phyloP scores from a whole-genome alignment of 2,113 vertebrate genomes.

The Cyrtonyx montezumae region DNA sequence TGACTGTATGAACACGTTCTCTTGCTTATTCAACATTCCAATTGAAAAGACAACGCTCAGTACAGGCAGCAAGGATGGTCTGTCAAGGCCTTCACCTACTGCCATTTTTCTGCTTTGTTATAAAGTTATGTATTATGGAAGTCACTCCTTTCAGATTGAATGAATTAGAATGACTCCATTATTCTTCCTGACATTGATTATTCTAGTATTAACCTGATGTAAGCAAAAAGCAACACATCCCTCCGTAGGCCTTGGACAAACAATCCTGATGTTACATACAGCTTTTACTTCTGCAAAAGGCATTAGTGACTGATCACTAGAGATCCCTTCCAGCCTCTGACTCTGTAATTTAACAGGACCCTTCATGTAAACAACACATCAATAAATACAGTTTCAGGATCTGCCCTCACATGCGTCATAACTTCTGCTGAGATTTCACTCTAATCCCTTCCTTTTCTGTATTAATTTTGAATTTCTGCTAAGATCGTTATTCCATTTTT shows the following conservation, averaged over 20 bases:
- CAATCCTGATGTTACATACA: neutral
- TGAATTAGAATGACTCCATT: rapidly evolving
- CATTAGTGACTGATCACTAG: neutral
- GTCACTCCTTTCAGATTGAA: neutral
- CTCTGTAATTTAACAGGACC: neutral
- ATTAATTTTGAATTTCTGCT: neutral
- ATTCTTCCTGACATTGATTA: neutral
- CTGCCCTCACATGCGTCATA: rapidly evolving
- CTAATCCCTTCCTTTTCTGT: neutral
- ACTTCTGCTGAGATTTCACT: neutral
- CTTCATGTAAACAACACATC: neutral
- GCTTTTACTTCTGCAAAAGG: neutral
- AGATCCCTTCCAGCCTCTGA: no score
- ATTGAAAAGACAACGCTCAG: neutral
- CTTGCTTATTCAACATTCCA: neutral
- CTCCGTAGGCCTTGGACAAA: neutral
- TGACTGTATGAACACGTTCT: rapidly evolving
- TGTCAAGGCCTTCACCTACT: neutral
- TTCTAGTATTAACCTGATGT: neutral
- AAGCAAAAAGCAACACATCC: neutral
- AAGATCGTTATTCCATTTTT: neutral
- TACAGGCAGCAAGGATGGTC: neutral
- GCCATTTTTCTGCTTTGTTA: neutral
- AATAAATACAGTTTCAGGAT: neutral
- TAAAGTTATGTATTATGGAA: neutral